These are phyloP conservation scores for Parnassius mnemosyne DNA, from an alignment of 2,888 invertebrate species.

Conservation along the genomic window DNA sequence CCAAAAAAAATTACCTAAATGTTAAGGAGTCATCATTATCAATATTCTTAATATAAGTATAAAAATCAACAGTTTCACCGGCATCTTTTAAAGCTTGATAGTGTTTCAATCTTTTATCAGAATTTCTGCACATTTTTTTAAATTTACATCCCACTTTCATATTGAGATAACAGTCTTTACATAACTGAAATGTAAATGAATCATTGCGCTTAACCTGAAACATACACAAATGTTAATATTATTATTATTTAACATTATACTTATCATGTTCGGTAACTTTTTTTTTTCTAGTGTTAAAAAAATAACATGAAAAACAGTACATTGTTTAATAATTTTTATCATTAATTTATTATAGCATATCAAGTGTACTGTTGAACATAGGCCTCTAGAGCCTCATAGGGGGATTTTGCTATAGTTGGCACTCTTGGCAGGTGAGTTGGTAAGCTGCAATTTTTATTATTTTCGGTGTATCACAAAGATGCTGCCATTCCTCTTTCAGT, in stretches of 20 bases:
- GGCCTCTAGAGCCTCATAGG: no score
- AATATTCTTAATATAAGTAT: constrained; percentile 54
- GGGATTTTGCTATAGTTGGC: no score
- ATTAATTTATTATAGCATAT: no score
- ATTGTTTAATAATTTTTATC: no score
- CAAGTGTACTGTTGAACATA: no score
- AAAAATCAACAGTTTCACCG: constrained; percentile 53
- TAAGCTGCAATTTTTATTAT: no score
- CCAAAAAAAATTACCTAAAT: constrained; percentile 44
- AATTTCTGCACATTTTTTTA: constrained; percentile 66
- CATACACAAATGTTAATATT: constrained; percentile 2
- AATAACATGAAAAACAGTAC: no score
- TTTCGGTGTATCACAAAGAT: no score
- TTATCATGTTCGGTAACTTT: neutral
- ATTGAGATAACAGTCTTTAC: constrained; percentile 62
- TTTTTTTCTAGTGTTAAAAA: no score
- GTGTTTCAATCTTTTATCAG: constrained; percentile 61
- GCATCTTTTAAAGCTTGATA: constrained; percentile 54
- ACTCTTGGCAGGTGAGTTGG: no score
- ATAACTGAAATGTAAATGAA: constrained; percentile 63
- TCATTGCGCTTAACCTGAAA: constrained; percentile 69
- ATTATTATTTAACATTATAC: no score
- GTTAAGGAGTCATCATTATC: constrained; percentile 57
- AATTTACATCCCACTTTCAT: constrained; percentile 69
- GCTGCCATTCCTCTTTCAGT: no score